Percentiles rank a stretch among this genome's conserved stretches.
phyloP scores from a whole-genome alignment of 2,888 invertebrate species.

The Drepanosiphum platanoidis region DNA sequence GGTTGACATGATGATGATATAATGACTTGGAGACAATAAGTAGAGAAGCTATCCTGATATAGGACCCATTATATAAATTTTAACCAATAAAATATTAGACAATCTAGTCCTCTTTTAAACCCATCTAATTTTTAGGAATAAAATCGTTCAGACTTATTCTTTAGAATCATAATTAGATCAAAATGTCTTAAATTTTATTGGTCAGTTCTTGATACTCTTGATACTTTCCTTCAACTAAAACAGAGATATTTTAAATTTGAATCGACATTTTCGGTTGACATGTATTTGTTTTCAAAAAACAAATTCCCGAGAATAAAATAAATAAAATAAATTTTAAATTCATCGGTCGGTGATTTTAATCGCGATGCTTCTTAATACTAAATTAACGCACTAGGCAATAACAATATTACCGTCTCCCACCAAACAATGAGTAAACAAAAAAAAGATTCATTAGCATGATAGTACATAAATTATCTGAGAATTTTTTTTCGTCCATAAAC shows the following conservation, averaged over 20 bases:
- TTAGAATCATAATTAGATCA: no score
- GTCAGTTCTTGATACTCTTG: neutral
- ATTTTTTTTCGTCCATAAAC: no score
- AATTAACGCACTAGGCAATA: neutral
- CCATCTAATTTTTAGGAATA: no score
- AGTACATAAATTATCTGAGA: no score
- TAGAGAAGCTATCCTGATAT: no score
- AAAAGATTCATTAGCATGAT: no score
- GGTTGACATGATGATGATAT: no score
- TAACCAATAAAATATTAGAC: no score
- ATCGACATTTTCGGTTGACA: neutral
- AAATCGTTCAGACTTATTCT: no score
- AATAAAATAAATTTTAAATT: neutral
- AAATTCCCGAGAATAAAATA: neutral
- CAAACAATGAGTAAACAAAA: neutral
- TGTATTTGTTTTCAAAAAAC: neutral
- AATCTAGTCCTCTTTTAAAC: no score
- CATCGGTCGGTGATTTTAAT: neutral
- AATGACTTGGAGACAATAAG: no score
- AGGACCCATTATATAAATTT: no score
- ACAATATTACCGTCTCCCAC: neutral
- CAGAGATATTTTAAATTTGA: neutral
- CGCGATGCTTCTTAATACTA: neutral
- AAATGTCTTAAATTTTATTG: neutral
- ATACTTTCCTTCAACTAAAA: neutral